Evolutionary conservation across 2,113 vertebrate genomes (phyloP).

Genomic region (Bagarius yarrelli): DNA sequence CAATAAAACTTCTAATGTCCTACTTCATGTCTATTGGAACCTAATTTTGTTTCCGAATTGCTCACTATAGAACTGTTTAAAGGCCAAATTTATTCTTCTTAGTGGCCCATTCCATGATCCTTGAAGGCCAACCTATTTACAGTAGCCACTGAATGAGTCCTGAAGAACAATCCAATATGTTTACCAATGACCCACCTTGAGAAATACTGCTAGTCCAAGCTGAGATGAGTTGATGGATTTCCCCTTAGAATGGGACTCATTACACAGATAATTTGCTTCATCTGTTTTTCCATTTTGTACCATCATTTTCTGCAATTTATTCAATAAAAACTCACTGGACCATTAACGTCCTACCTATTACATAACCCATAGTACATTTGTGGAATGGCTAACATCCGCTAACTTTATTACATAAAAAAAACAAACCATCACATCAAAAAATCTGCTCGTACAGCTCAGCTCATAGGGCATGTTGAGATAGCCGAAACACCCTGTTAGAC

Average conservation of each 20-base stretch:
- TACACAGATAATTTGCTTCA: background rate
- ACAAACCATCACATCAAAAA: background rate
- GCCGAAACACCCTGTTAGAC: background rate
- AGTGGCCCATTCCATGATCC: background rate
- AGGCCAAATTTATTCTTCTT: background rate
- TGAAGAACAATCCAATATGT: no score
- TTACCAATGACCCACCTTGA: background rate
- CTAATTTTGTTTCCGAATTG: background rate
- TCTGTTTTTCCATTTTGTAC: background rate
- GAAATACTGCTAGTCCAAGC: background rate
- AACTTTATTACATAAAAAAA: background rate
- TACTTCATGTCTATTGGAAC: no score
- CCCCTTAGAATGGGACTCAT: background rate
- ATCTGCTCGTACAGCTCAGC: background rate
- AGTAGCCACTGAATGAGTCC: no score
- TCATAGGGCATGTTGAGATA: no score
- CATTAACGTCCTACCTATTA: background rate
- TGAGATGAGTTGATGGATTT: background rate
- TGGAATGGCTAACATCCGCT: background rate
- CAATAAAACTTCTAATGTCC: no score
- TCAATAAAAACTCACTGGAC: background rate
- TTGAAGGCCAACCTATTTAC: no score
- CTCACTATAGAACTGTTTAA: no score
- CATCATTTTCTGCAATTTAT: background rate
- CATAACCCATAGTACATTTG: background rate